Base-by-base conservation (phyloP, 1,140 invertebrate genomes). In the Cyrtorhinus lividipennis region DNA sequence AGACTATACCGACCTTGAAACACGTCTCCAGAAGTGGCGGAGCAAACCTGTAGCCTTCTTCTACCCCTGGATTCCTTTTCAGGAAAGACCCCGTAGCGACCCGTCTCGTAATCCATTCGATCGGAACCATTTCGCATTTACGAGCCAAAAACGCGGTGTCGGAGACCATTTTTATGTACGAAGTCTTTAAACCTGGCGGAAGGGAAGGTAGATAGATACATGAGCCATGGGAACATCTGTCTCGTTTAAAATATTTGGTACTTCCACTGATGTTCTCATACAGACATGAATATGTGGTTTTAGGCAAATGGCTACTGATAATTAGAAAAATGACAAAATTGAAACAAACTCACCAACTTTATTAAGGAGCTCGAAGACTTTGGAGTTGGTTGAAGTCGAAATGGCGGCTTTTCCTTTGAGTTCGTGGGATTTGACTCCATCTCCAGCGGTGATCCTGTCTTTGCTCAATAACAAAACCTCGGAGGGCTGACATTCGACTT, bases 41-140 rank as follows among this genome's bases (percentile, higher is more conserved):
- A 68, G 79, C 82, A 76, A 97, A 97, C 18, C 86, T 80, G 71
- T 84, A 94, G 12, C 95, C 94, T 77, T 98, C 95, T 18, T 83
- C 81, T 0, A 98, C 93, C 3, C 92, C 93, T 53, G 82, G 78
- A 75, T 96, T 86, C 66, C 94, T 81, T 71, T 88, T 93, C 1
- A 98, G 74, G 72, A 96, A 98, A 1, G 94, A 98, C 20, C 95
- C 95, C 57, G 94, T 98, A 1, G 95, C 95, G 46, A 96, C 74
- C 64, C 95, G 79, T 38, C 95, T 78, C 0, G 92, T 91, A 1
- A 99, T 94, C 92, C 94, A 98, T 76, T 98, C 95, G 66, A 98
- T 96, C 0, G 95, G 95, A 45, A 99, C 83, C 95, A 99, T 98
- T 63, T 87, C 80, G 73, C 95, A 98, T 76, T 87, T 87, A 72